These are phyloP conservation scores for Poicephalus gulielmi DNA, from an alignment of 2,113 vertebrate species.

Conservation along the genomic window DNA sequence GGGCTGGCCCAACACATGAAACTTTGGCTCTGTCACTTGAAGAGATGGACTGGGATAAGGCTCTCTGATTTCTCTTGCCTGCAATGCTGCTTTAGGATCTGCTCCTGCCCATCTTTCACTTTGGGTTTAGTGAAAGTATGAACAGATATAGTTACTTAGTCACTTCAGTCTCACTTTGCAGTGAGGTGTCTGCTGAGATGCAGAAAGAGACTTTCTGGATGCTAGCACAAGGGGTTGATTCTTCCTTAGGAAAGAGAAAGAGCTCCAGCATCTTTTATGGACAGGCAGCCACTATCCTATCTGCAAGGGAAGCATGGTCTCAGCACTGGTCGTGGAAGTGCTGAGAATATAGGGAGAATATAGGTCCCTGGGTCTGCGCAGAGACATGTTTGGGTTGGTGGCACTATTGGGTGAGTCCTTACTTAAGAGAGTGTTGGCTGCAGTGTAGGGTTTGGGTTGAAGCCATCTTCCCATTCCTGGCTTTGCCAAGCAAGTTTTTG, in stretches of 20 bases:
- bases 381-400: not conserved
- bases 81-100: not conserved
- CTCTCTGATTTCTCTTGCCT: not conserved
- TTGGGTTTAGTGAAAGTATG: not conserved
- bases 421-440: not conserved
- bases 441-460: not conserved
- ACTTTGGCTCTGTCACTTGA: not conserved
- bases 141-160: not conserved
- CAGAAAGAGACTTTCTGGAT: not conserved
- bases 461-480: not conserved
- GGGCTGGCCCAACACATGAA: not conserved
- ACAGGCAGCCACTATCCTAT: not conserved
- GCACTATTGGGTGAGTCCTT: not conserved
- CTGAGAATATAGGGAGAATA: not conserved
- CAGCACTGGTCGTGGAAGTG: rapidly evolving
- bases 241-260: not conserved
- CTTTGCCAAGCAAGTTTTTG: not conserved
- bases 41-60: not conserved
- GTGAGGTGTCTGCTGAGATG: not conserved
- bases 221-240: not conserved
- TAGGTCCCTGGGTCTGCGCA: not conserved
- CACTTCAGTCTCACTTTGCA: not conserved
- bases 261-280: not conserved
- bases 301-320: rapidly evolving
- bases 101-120: not conserved